Percentiles rank a stretch among this genome's conserved stretches.
Conservation (phyloP, 2,113 vertebrate genomes). For the Grammomys surdaster region DNA sequence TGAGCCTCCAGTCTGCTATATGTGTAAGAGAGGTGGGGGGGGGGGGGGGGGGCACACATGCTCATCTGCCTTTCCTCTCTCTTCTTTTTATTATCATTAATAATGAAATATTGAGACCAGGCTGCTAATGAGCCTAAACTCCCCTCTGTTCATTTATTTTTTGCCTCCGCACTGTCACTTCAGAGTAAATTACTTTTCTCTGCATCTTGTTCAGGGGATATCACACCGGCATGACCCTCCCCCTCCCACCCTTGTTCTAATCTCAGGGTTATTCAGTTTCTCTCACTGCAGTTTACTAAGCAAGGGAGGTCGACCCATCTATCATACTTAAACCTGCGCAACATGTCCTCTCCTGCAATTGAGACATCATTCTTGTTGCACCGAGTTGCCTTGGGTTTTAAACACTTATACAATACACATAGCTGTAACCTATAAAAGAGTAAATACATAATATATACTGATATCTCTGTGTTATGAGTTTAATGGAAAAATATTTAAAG, state of each 20-base stretch:
- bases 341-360: conserved; percentile 76
- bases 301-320: conserved; percentile 86
- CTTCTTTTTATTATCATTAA: conserved; percentile 83
- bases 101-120: conserved; percentile 83
- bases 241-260: conserved; percentile 74
- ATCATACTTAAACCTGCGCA: conserved; percentile 87
- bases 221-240: conserved; percentile 69
- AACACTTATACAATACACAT: conserved; percentile 47
- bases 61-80: conserved; percentile 37
- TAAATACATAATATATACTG: conserved; percentile 17
- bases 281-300: conserved; percentile 85
- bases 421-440: conserved; percentile 46
- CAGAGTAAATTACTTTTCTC: conserved; percentile 83
- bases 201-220: conserved; percentile 85
- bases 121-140: conserved; percentile 86
- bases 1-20: conserved; percentile 50
- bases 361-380: conserved; percentile 88
- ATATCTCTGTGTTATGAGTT: conserved; percentile 82
- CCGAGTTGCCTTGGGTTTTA: conserved; percentile 71
- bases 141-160: conserved; percentile 85
- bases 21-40: neutral
- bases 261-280: conserved; percentile 85
- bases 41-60: accelerated
- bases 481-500: conserved; percentile 52
- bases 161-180: conserved; percentile 82